Evolutionary conservation across 2,113 vertebrate species (phyloP), one percentile per base, ranked within the genome.

Genomic region (Spermophilus dauricus): DNA sequence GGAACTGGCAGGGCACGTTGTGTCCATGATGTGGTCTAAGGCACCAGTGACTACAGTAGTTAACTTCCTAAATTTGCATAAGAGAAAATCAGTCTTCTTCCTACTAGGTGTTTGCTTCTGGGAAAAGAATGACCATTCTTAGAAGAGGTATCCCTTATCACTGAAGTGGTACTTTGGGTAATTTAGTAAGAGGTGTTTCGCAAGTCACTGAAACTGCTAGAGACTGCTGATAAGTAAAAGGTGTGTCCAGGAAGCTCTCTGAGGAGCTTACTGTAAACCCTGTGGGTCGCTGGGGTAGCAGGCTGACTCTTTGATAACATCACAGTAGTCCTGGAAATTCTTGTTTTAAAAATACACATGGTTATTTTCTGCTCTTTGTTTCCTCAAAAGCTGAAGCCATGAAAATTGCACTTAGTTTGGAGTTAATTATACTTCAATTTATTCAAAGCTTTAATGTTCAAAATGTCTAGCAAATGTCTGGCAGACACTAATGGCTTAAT

Each of bases 371-470:
- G 17, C 45, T n/a, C 51, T 90, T 96, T 72, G 24, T 56, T 93
- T 89, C 70, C 8, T 96, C 37, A 39, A 61, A 83, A 93, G 39
- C n/a, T 3, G 16, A 93, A 70, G 51, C 4, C 42, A 37, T 56
- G 45, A 94, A 89, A 96, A 87, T 26, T 80, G 48, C 67, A 70
- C 26, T 83, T 75, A 56, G 51, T 81, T 82, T 91, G 42, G 14
- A 93, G 32, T 82, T 91, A 65, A 83, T 80, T 76, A 53, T 75
- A 84, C 28, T 72, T 91, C 58, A 42, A 85, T 91, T 73, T 53
- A 95, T 82, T 78, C 61, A 70, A 78, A 86, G 72, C 26, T 93
- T 92, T 94, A 37, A 32, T 86, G 58, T 88, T 88, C 16, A 67
- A 39, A 94, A 56, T 37, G n/a, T 61, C 48, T 45, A 58, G 42